These are phyloP conservation scores for Drosophila koepferae DNA, from an alignment of 2,888 invertebrate species.

Conservation along the genomic window DNA sequence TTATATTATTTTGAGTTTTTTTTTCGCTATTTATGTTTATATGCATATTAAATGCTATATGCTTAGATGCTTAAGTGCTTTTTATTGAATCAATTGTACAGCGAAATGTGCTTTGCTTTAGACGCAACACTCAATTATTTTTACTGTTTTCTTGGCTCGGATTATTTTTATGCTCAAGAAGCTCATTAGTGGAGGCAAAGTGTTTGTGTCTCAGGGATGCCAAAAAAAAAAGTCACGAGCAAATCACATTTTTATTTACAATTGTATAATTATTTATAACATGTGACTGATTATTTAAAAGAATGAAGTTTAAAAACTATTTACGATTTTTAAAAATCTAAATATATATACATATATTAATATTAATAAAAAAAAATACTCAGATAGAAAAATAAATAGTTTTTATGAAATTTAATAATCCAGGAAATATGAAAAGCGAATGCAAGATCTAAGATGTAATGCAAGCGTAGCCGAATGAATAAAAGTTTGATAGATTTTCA, in stretches of 20 bases:
- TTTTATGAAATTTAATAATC: too few species aligned
- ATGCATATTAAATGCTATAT: conserved; percentile 40
- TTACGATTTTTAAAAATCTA: too few species aligned
- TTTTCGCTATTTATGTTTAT: not conserved
- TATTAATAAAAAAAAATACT: too few species aligned
- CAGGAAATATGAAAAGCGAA: too few species aligned
- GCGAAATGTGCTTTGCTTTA: conserved; percentile 25
- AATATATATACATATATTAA: too few species aligned
- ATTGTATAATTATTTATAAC: too few species aligned
- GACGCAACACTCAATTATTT: conserved; percentile 46
- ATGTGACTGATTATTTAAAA: too few species aligned
- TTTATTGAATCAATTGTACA: conserved; percentile 37
- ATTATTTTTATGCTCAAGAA: not conserved
- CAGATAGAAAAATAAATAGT: not conserved
- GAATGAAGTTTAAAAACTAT: too few species aligned
- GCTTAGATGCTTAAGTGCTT: conserved; percentile 56
- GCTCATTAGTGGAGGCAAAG: conserved; percentile 4
- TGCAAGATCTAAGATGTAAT: too few species aligned
- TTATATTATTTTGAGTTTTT: conserved; percentile 6
- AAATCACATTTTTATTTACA: not conserved
- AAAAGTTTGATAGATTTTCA: too few species aligned
- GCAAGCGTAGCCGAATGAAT: too few species aligned
- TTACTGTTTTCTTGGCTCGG: not conserved
- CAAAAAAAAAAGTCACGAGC: not conserved
- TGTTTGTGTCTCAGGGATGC: not conserved